These are phyloP conservation scores for Dreissena polymorpha DNA, from an alignment of 1,140 invertebrate genomes.

Conservation along the genomic window DNA sequence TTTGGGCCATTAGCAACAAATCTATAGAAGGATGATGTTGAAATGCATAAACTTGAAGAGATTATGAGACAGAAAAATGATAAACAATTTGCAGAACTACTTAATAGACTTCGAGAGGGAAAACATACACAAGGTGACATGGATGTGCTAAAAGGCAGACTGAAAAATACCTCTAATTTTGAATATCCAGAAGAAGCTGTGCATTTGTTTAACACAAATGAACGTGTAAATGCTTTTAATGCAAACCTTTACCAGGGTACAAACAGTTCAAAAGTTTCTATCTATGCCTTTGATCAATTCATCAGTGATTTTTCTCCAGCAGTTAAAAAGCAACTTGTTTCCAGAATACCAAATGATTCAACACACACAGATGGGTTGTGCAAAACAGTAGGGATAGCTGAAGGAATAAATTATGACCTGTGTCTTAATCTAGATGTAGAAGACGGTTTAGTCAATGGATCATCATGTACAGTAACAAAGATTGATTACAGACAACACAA, in stretches of 20 bases:
- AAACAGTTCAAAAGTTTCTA: neutral
- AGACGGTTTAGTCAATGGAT: constrained; percentile 34
- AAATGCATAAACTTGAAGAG: constrained; percentile 56
- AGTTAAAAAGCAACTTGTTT: too few species aligned
- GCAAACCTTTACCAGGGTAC: neutral
- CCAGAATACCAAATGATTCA: too few species aligned
- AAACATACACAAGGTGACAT: too few species aligned
- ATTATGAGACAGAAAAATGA: constrained; percentile 68
- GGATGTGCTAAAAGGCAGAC: neutral
- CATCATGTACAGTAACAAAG: constrained; percentile 1
- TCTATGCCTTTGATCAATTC: neutral
- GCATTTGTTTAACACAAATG: neutral
- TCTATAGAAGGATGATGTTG: constrained; percentile 57
- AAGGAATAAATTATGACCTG: neutral
- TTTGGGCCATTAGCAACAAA: constrained; percentile 52
- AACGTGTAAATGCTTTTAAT: too few species aligned
- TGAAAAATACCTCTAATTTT: neutral
- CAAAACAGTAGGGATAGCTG: too few species aligned
- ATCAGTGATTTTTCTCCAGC: neutral
- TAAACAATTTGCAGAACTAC: too few species aligned
- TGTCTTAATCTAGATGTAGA: neutral
- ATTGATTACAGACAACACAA: too few species aligned
- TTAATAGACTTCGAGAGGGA: too few species aligned
- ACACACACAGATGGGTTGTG: too few species aligned
- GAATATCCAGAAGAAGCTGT: neutral